Evolutionary conservation across 2,797 vertebrate genomes (phyloP).

Genomic region (Acipenser transmontanus): DNA sequence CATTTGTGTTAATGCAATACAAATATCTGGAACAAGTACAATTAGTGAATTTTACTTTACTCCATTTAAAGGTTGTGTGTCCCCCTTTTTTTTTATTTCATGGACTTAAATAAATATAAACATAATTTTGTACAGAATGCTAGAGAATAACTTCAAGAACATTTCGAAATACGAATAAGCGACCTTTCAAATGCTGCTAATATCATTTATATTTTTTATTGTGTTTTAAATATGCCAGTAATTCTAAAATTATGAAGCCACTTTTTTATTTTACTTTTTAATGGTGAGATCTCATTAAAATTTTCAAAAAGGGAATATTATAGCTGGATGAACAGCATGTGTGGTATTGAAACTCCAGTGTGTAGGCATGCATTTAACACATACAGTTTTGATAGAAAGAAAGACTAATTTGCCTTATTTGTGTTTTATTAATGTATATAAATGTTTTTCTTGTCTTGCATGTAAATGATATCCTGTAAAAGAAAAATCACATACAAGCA

Average conservation of each 20-base stretch:
- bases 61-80: too few species aligned
- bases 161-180: too few species aligned
- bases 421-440: slow-evolving; percentile 16
- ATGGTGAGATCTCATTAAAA: slow-evolving; percentile 6
- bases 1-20: slow-evolving; percentile 21
- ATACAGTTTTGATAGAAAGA: slow-evolving; percentile 30
- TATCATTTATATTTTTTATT: too few species aligned
- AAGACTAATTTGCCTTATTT: slow-evolving; percentile 60
- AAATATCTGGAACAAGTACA: too few species aligned
- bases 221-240: too few species aligned
- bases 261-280: slow-evolving; percentile 22
- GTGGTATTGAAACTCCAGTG: slow-evolving; percentile 25
- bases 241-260: too few species aligned
- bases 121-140: too few species aligned
- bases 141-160: too few species aligned
- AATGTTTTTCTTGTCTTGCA: slow-evolving; percentile 25
- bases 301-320: slow-evolving; percentile 30
- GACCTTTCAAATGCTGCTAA: too few species aligned
- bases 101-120: too few species aligned
- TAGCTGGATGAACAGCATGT: slow-evolving; percentile 3
- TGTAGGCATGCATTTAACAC: slow-evolving; percentile 35
- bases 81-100: too few species aligned
- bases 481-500: slow-evolving; percentile 72
- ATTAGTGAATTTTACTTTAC: too few species aligned
- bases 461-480: slow-evolving; percentile 25